Evolutionary conservation across 1,140 invertebrate species (phyloP).

Genomic region (Nasonia giraulti): DNA sequence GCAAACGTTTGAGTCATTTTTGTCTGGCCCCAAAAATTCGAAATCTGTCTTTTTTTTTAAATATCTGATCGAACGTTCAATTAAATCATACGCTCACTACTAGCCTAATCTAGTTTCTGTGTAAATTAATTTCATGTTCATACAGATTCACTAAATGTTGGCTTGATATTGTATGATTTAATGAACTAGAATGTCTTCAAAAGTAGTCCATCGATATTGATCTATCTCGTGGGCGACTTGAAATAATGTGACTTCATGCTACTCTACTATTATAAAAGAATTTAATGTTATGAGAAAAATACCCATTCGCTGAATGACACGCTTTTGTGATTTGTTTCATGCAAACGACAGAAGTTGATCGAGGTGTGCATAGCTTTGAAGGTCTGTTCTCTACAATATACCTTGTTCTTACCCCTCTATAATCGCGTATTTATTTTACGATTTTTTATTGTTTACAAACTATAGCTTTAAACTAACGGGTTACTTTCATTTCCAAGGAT

Average conservation of each 20-base stretch:
- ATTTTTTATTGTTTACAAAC: constrained; percentile 2
- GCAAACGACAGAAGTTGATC: constrained; percentile 87
- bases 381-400: constrained; percentile 80
- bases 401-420: constrained; percentile 55
- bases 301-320: constrained; percentile 67
- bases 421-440: constrained; percentile 41
- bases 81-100: constrained; percentile 28
- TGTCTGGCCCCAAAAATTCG: constrained; percentile 21
- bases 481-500: background rate
- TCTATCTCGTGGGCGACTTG: background rate
- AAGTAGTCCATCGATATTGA: background rate
- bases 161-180: constrained; percentile 36
- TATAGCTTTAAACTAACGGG: background rate
- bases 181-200: constrained; percentile 18
- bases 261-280: constrained; percentile 33
- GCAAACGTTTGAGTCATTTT: constrained; percentile 20
- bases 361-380: constrained; percentile 93
- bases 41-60: background rate
- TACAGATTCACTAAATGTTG: background rate
- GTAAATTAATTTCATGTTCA: background rate
- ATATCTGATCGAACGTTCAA: constrained; percentile 5
- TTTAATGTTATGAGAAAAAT: constrained; percentile 44
- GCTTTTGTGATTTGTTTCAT: constrained; percentile 77
- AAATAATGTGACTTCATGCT: background rate
- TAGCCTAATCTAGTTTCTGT: background rate